A percentile compares a stretch with the other conserved stretches of the same genome.
phyloP scores from a whole-genome alignment of 2,797 vertebrate species.

The Macropus fuliginosus region DNA sequence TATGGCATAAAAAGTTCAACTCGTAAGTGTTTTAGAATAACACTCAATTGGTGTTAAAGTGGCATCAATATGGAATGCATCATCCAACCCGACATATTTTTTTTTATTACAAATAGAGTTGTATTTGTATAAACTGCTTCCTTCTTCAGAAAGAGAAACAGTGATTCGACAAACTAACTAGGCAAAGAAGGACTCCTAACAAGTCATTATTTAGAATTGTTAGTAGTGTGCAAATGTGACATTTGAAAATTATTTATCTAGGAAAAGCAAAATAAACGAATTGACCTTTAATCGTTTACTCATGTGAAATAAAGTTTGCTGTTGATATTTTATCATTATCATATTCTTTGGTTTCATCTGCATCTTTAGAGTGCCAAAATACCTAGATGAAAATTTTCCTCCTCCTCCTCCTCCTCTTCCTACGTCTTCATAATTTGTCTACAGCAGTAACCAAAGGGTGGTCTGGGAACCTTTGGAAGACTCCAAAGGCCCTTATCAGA shows the following conservation, averaged over 20 bases:
- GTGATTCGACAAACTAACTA: conserved; percentile 32
- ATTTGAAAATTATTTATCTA: conserved; percentile 71
- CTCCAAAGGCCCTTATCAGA: not conserved
- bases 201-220: conserved; percentile 57
- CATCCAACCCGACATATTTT: conserved; percentile 25
- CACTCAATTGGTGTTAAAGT: conserved; percentile 26
- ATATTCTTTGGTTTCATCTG: not conserved
- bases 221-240: conserved; percentile 77
- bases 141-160: conserved; percentile 26
- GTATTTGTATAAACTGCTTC: not conserved
- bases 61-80: conserved; percentile 44
- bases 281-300: conserved; percentile 74
- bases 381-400: not conserved
- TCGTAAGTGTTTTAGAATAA: conserved; percentile 36
- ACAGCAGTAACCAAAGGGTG: not conserved
- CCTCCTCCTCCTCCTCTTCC: too few species aligned
- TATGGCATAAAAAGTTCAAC: conserved; percentile 42
- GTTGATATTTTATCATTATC: conserved; percentile 64
- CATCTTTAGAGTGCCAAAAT: not conserved
- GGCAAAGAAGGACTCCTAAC: conserved; percentile 6
- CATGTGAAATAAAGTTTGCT: conserved; percentile 41
- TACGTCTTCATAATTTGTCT: not conserved
- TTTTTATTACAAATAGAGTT: conserved; percentile 30
- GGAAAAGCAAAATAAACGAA: conserved; percentile 66
- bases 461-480: not conserved